Base-by-base conservation (phyloP, 2,113 vertebrate genomes). In the Maccullochella peelii region DNA sequence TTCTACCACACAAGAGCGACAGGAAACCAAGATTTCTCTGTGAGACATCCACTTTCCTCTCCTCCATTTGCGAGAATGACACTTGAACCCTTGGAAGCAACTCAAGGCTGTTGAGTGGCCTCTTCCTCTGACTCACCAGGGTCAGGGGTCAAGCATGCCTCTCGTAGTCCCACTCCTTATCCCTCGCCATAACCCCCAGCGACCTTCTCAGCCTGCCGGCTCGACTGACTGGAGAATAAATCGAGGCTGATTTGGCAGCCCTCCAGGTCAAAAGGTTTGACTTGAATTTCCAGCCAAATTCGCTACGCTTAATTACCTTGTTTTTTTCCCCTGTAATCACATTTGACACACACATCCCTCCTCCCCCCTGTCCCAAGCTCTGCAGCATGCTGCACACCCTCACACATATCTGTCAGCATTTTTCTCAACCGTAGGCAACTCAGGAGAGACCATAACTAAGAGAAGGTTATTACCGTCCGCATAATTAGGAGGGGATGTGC, bases 261-360 rank as follows among this genome's bases (percentile, higher is more conserved):
- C 50, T 84, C 58, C 40, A 69, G 77, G 80, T 88, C 73, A 78
- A 82, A 82, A 80, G 65, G 67, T 76, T 80, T 15, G 25, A 52
- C 68, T 89, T 27, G 20, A 65, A 83, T 83, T 67, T 86, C 73
- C 23, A 76, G 68, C 54, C 76, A 83, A 79, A 83, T 66, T 73
- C 1, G 33, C 38, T 77, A 2, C 1, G 7, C 36, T 72, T 87
- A 83, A 90, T 90, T 74, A 83, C 49, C 38, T 71, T 72, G 25
- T 82, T 72, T 47, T 62, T 78, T 50, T 67, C 9, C 14, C 23
- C 69, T 44, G 27, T 76, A 76, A 85, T 85, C 73, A 77, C 67
- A 73, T 82, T 74, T 82, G 76, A 84, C 58, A 65, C 61, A 40
- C 54, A 25, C 2, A 59, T 12, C 52, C 55, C n/a, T 30, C 74